Percentiles rank a stretch among this genome's conserved stretches.
These are phyloP conservation scores for Crotalus horridus DNA, from an alignment of 2,113 vertebrate genomes.

Conservation along the genomic window DNA sequence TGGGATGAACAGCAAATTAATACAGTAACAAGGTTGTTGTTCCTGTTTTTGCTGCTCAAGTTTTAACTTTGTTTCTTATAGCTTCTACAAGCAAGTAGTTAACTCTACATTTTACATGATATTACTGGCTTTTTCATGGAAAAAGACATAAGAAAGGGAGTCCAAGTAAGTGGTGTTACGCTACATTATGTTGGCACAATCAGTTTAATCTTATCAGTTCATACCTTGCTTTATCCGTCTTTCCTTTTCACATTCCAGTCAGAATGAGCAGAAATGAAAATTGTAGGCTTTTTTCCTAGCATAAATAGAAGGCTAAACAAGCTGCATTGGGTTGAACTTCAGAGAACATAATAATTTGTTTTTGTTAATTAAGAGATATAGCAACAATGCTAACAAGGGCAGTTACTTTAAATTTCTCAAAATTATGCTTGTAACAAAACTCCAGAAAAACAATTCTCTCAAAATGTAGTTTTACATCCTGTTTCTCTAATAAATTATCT, in stretches of 20 bases:
- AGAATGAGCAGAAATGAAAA: neutral
- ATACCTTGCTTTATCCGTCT: constrained; percentile 26
- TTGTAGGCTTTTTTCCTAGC: constrained; percentile 15
- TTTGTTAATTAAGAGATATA: constrained; percentile 18
- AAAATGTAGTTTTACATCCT: neutral
- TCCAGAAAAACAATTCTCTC: neutral
- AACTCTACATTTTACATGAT: constrained; percentile 28
- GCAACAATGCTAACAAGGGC: neutral
- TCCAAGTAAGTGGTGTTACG: constrained; percentile 38
- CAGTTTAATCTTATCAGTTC: constrained; percentile 20
- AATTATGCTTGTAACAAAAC: neutral
- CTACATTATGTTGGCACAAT: constrained; percentile 42
- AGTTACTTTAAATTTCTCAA: neutral
- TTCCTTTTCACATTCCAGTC: constrained; percentile 14
- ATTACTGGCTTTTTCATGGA: constrained; percentile 26
- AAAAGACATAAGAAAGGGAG: constrained; percentile 53
- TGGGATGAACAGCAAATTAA: neutral
- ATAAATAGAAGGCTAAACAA: neutral
- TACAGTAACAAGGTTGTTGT: neutral
- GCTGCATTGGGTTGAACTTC: constrained; percentile 20
- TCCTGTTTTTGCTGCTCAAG: constrained; percentile 29
- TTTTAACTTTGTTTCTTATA: neutral
- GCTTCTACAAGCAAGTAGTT: constrained; percentile 32
- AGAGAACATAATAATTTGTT: neutral
- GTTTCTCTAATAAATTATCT: constrained; percentile 4